Evolutionary conservation across 2,113 vertebrate genomes (phyloP).

Genomic region (Poeciliopsis prolifica): DNA sequence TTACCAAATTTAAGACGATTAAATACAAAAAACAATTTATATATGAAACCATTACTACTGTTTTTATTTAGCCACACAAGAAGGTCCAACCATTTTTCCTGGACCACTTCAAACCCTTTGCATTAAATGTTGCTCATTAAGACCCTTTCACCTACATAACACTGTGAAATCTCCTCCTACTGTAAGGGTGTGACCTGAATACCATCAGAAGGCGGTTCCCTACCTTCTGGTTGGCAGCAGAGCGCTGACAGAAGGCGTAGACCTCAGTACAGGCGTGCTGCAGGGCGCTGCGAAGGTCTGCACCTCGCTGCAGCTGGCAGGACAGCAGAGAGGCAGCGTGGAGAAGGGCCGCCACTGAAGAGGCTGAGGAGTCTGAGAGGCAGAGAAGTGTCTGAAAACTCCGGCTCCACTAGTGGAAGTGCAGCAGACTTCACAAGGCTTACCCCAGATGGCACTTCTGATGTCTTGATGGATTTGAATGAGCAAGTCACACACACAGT

Average conservation of each 20-base stretch:
- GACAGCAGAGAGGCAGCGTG: conserved; percentile 85
- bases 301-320: conserved; percentile 88
- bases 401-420: background rate
- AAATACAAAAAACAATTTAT: no score
- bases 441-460: conserved; percentile 85
- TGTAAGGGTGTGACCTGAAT: background rate
- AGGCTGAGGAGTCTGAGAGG: conserved; percentile 84
- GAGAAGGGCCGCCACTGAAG: conserved; percentile 86
- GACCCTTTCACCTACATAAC: no score
- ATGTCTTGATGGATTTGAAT: conserved; percentile 85
- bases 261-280: conserved; percentile 87
- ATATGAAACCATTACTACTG: no score
- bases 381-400: background rate
- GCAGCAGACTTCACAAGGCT: conserved; percentile 25
- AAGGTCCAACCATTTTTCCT: no score
- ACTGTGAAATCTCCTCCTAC: no score
- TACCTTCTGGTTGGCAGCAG: conserved; percentile 86
- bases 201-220: no score
- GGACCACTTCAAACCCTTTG: no score
- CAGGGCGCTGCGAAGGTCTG: conserved; percentile 86
- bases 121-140: no score
- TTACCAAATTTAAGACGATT: no score
- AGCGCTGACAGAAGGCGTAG: conserved; percentile 86
- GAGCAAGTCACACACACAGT: conserved; percentile 87
- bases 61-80: no score